Conservation (phyloP, 2,113 vertebrate genomes). For the Stegostoma tigrinum region DNA sequence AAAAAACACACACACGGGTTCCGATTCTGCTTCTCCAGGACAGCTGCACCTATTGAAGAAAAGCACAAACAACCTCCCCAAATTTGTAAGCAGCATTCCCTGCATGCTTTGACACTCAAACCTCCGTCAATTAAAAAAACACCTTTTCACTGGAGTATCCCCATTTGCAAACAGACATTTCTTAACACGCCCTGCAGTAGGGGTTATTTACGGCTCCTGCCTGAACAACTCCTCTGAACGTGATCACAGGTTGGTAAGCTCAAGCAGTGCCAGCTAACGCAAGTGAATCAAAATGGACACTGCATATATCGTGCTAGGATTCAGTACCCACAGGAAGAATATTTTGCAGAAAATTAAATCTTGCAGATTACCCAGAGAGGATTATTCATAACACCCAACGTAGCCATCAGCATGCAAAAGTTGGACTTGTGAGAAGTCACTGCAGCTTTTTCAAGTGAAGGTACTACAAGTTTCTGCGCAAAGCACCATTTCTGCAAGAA, state of each 20-base stretch:
- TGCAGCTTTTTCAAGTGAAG: neutral
- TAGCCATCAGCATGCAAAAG: neutral
- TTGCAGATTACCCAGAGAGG: neutral
- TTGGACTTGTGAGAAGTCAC: neutral
- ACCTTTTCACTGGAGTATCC: conserved; percentile 19
- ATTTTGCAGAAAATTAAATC: neutral
- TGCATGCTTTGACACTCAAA: neutral
- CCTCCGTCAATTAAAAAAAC: neutral
- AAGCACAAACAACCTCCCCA: conserved; percentile 36
- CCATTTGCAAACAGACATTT: neutral
- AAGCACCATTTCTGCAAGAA: neutral
- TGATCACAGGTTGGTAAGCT: neutral
- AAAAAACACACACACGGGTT: conserved; percentile 17
- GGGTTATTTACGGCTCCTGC: neutral
- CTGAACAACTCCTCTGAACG: neutral
- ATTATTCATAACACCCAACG: neutral
- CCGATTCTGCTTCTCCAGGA: conserved; percentile 20
- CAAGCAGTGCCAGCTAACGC: neutral
- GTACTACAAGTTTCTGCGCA: neutral
- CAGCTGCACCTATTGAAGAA: conserved; percentile 36
- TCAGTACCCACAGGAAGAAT: no score
- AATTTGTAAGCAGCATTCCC: neutral
- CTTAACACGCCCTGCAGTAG: no score
- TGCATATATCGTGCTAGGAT: neutral
- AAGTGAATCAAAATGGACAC: neutral